These are phyloP conservation scores for Gasterosteus aculeatus DNA, from an alignment of 2,113 vertebrate species.

Conservation along the genomic window DNA sequence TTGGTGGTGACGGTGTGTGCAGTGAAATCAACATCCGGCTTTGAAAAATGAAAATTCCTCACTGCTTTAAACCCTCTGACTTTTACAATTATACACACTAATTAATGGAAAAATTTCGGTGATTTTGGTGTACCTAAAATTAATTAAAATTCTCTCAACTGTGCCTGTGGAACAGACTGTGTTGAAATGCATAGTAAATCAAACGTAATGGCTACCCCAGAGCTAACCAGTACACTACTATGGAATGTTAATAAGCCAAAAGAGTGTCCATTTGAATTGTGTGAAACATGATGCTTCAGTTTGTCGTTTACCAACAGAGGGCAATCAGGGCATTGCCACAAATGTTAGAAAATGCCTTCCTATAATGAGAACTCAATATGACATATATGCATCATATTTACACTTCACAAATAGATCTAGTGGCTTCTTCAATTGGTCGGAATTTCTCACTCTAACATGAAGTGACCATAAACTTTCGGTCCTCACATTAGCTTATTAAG, in stretches of 20 bases:
- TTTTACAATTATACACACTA: background rate
- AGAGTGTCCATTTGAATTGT: background rate
- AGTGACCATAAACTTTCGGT: background rate
- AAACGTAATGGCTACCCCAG: background rate
- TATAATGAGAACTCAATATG: background rate
- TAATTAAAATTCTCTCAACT: too few species aligned
- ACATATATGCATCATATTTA: background rate
- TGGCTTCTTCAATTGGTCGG: background rate
- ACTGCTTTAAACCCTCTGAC: background rate
- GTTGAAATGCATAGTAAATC: background rate
- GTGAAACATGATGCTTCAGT: background rate
- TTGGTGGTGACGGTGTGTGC: slow-evolving; percentile 66
- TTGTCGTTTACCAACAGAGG: background rate
- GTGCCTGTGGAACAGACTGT: background rate
- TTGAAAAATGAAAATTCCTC: slow-evolving; percentile 41
- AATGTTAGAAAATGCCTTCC: background rate
- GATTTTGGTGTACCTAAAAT: too few species aligned
- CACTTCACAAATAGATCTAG: background rate
- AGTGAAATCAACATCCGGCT: slow-evolving; percentile 80
- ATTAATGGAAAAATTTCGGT: background rate
- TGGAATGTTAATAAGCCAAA: background rate
- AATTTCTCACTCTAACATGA: background rate
- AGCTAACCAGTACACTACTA: background rate
- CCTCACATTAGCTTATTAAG: background rate
- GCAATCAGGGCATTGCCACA: background rate